A percentile compares a stretch with the other conserved stretches of the same genome.
These are phyloP conservation scores for Pteria penguin DNA, from an alignment of 2,888 invertebrate species.

Conservation along the genomic window DNA sequence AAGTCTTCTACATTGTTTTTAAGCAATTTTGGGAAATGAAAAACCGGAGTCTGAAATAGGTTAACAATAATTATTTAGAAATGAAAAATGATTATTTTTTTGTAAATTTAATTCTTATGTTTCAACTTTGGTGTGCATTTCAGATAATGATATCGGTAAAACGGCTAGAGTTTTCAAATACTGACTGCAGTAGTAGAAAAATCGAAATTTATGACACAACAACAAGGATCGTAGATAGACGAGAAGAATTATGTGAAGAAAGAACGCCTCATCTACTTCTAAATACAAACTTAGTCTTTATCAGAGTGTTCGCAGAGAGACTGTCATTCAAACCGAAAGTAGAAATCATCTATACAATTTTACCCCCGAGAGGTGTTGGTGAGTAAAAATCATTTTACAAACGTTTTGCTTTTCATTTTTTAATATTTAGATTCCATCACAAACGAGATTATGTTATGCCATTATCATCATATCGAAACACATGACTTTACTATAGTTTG, in stretches of 20 bases:
- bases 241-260: slow-evolving; percentile 60
- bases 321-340: slow-evolving; percentile 63
- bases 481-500: too few species aligned
- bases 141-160: slow-evolving; percentile 54
- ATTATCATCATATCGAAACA: too few species aligned
- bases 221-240: slow-evolving; percentile 58
- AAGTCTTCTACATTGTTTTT: too few species aligned
- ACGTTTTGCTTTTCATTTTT: too few species aligned
- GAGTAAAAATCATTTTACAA: neutral
- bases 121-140: too few species aligned
- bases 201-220: slow-evolving; percentile 74
- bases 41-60: too few species aligned
- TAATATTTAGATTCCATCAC: too few species aligned
- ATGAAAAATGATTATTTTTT: too few species aligned
- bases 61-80: too few species aligned
- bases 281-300: slow-evolving; percentile 66
- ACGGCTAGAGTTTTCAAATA: slow-evolving; percentile 43
- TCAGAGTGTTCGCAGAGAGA: slow-evolving; percentile 63
- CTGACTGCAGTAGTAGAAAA: slow-evolving; percentile 67
- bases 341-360: slow-evolving; percentile 60
- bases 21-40: too few species aligned
- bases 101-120: too few species aligned
- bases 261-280: slow-evolving; percentile 60
- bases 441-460: too few species aligned
- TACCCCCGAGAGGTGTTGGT: slow-evolving; percentile 44